Evolutionary conservation across 1,140 invertebrate genomes (phyloP).

Genomic region (Laupala kohalensis): DNA sequence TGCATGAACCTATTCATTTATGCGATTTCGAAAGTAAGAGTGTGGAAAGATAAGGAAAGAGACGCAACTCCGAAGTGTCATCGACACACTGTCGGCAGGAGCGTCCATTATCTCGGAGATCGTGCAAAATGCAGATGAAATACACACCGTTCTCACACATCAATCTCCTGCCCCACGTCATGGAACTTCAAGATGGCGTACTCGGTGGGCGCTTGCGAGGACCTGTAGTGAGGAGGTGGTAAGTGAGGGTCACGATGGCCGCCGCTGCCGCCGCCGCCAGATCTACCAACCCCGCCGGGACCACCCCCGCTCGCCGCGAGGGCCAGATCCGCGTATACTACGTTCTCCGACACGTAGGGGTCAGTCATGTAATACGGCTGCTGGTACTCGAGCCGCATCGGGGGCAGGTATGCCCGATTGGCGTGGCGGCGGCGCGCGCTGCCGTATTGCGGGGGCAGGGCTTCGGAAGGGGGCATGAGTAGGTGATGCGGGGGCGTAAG

Average conservation of each 20-base stretch:
- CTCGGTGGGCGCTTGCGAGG: slow-evolving; percentile 30
- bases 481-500: slow-evolving; percentile 11
- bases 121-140: too few relatives aligned
- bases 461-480: slow-evolving; percentile 3
- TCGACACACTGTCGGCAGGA: too few relatives aligned
- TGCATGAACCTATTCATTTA: too few relatives aligned
- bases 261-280: slow-evolving; percentile 17
- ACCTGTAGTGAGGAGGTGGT: slow-evolving; percentile 3
- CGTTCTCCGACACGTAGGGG: slow-evolving; percentile 15
- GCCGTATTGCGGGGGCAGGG: background rate
- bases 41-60: too few relatives aligned
- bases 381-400: slow-evolving; percentile 12
- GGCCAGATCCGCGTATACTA: slow-evolving; percentile 25
- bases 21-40: too few relatives aligned
- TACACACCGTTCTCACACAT: slow-evolving; percentile 41
- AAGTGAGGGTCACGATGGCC: slow-evolving; percentile 9
- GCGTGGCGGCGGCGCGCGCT: slow-evolving; percentile 1
- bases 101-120: too few relatives aligned
- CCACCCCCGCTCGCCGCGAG: slow-evolving; percentile 14
- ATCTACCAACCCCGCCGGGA: slow-evolving; percentile 19
- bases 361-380: slow-evolving; percentile 11
- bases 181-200: slow-evolving; percentile 66
- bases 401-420: slow-evolving; percentile 10
- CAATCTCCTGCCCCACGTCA: slow-evolving; percentile 58
- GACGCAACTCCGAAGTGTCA: too few relatives aligned